A percentile compares a stretch with the other conserved stretches of the same genome.
Conservation (phyloP, 2,797 vertebrate genomes). For the Melanotaenia boesemani region DNA sequence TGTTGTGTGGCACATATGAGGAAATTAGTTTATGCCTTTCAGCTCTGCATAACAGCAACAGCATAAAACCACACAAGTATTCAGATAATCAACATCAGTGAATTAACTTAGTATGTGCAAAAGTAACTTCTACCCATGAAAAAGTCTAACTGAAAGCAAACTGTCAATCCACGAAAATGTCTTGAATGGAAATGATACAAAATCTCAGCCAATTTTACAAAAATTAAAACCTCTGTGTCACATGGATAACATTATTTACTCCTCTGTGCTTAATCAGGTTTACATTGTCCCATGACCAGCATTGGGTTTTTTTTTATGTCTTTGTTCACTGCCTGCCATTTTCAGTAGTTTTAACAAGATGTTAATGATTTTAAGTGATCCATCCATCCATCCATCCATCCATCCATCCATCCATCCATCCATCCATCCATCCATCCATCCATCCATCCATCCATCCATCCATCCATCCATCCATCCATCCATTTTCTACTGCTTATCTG, state of each 20-base stretch:
- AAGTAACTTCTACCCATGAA: slow-evolving; percentile 6
- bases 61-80: slow-evolving; percentile 13
- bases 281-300: slow-evolving; percentile 39
- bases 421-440: no score
- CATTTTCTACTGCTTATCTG: no score
- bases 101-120: slow-evolving; percentile 20
- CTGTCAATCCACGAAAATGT: neutral
- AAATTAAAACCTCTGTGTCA: slow-evolving; percentile 20
- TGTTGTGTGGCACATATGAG: slow-evolving; percentile 25
- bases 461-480: no score
- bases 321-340: slow-evolving; percentile 16
- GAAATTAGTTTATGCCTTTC: slow-evolving; percentile 27
- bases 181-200: neutral
- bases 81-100: slow-evolving; percentile 18
- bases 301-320: slow-evolving; percentile 21
- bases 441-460: no score
- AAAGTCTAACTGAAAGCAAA: slow-evolving; percentile 16
- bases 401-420: no score
- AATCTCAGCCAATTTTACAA: slow-evolving; percentile 23
- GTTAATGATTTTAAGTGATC: neutral
- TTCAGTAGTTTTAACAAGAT: neutral
- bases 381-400: no score
- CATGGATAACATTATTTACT: slow-evolving; percentile 26
- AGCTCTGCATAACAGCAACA: slow-evolving; percentile 1
- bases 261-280: slow-evolving; percentile 48